Base-by-base conservation (phyloP, 2,797 vertebrate genomes). In the Danio choprae region DNA sequence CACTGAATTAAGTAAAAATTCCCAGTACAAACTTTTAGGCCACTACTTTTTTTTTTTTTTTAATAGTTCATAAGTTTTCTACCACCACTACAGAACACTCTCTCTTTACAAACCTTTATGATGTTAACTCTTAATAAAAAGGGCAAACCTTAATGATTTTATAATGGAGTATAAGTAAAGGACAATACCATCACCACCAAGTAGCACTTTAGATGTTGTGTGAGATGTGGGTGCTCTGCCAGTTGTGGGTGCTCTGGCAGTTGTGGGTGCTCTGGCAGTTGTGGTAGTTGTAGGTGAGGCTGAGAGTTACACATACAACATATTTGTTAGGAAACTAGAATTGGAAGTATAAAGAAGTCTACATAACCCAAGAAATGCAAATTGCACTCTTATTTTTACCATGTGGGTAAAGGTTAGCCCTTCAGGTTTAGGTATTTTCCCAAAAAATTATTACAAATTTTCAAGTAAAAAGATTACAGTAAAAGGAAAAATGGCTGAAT, bases 231-330 rank as follows among this genome's bases (percentile, higher is more conserved):
- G 15, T 22, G 56, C 22, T 0, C 10, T 7, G 7, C 6, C 0
- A 0, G 40, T 13, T 20, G 10, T 18, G 10, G 10, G 0, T 22
- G 56, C 22, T 0, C 10, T 7, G 7, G 6, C 0, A 0, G 40
- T 13, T 20, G 10, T 18, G 10, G 10, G 0, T 3, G 18, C 22
- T 0, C 4, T 48, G 12, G 18, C 0, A 3, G 63, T 22, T 7
- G 63, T 50, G 44, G 64, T 22, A 16, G 29, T 38, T 12, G 36
- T 56, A 13, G 2, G 4, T 7, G 0, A 1, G 7, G 12, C 69
- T 72, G n/a, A 72, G 68, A 41, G n/a, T 71, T n/a, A 72, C 40
- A 64, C 40, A 64, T 18, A 36, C 0, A 64, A 72, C 12, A 71
- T 9, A 41, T 15, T 1, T 4, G 51, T 72, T 72, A 72, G 38